phyloP scores from a whole-genome alignment of 2,113 vertebrate species.

The Erythrolamprus reginae region DNA sequence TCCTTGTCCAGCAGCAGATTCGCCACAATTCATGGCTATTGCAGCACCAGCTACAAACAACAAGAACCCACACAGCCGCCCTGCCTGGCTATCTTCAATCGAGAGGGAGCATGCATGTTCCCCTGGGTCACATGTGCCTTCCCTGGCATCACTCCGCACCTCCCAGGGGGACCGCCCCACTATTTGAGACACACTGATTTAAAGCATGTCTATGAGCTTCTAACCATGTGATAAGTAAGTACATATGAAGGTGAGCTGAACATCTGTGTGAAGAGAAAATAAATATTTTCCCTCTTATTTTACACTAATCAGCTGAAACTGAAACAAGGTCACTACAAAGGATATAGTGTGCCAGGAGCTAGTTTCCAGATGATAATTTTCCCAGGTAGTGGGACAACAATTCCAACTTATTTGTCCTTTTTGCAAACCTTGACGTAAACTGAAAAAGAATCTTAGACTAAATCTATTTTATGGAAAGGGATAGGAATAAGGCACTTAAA shows the following conservation, averaged over 20 bases:
- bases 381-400: not conserved
- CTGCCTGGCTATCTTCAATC: too few relatives aligned
- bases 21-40: too few relatives aligned
- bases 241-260: not conserved
- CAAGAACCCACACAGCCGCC: too few relatives aligned
- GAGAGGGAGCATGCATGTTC: too few relatives aligned
- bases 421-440: not conserved
- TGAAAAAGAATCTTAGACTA: not conserved
- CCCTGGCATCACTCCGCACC: too few relatives aligned
- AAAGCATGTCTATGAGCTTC: slow-evolving; percentile 21
- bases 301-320: not conserved
- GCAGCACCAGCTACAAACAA: too few relatives aligned
- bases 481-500: not conserved
- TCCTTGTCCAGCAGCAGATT: too few relatives aligned
- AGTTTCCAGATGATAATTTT: not conserved
- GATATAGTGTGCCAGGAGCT: not conserved
- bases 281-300: not conserved
- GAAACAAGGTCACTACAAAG: not conserved
- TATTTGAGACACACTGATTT: too few relatives aligned
- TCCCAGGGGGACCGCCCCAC: too few relatives aligned
- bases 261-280: not conserved
- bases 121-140: too few relatives aligned
- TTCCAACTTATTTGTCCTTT: not conserved
- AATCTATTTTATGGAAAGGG: not conserved
- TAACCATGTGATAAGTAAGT: not conserved